Conservation (phyloP, 1,140 invertebrate species). For the Nasonia vitripennis region DNA sequence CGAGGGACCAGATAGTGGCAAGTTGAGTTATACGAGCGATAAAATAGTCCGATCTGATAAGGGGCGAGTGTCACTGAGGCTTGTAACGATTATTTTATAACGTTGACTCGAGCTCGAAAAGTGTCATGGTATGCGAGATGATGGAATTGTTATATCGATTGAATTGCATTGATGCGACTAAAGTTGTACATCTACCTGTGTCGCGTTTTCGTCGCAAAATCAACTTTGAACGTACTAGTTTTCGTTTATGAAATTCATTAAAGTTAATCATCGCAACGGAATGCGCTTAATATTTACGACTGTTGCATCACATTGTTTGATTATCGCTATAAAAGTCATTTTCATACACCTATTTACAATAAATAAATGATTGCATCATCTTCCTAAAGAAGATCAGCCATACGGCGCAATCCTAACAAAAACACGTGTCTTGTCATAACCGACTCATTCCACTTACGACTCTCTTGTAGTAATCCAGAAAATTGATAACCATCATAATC, state of each 20-base stretch:
- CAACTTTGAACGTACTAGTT: not conserved
- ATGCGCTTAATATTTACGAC: not conserved
- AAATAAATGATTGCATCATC: not conserved
- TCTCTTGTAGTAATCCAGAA: not conserved
- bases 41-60: not conserved
- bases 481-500: conserved; percentile 1
- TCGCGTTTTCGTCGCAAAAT: no score
- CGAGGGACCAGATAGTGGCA: not conserved
- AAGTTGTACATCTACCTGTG: no score
- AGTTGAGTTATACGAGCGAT: not conserved
- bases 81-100: conserved; percentile 25
- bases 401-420: not conserved
- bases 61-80: not conserved
- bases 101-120: not conserved
- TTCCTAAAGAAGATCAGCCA: not conserved
- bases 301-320: not conserved
- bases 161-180: no score
- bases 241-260: not conserved
- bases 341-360: not conserved
- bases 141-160: no score
- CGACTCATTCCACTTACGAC: no score
- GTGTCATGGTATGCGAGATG: no score
- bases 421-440: not conserved
- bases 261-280: no score
- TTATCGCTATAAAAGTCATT: no score